Percentiles rank a stretch among this genome's conserved stretches.
phyloP scores from a whole-genome alignment of 2,797 vertebrate genomes.

The Cryptoprocta ferox region DNA sequence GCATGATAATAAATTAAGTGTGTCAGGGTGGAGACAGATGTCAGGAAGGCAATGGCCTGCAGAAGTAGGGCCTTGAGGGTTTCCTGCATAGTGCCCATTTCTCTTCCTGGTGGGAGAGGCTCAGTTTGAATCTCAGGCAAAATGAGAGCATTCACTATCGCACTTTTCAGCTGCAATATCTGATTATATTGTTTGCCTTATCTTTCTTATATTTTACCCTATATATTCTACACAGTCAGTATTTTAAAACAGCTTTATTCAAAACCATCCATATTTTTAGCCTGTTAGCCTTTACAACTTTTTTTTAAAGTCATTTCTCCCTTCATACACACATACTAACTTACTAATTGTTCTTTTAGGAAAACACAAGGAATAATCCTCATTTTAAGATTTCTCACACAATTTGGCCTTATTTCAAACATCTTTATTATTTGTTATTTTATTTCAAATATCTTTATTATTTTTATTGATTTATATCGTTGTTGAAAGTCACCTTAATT shows the following conservation, averaged over 20 bases:
- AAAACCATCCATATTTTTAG: too few relatives aligned
- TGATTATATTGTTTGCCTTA: not conserved
- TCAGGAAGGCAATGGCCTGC: not conserved
- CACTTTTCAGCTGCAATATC: not conserved
- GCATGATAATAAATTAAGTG: not conserved
- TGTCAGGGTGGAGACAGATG: not conserved
- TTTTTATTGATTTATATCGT: not conserved
- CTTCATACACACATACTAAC: not conserved
- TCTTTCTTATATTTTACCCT: not conserved
- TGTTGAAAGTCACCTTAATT: not conserved
- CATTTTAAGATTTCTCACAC: not conserved
- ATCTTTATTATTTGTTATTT: not conserved
- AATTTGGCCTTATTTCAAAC: not conserved
- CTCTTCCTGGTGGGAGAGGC: too few relatives aligned
- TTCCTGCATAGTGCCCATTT: not conserved
- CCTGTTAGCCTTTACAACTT: not conserved
- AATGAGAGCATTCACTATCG: not conserved
- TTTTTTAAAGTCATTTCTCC: not conserved
- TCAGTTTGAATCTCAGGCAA: not conserved
- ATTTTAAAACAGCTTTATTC: not conserved
- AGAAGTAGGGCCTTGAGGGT: not conserved
- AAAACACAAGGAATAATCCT: not conserved
- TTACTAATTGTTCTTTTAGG: not conserved
- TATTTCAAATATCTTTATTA: not conserved
- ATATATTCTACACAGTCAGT: not conserved